Conservation (phyloP, 35 echinoderm and acorn worm genomes). For the Hemicentrotus pulcherrimus region DNA sequence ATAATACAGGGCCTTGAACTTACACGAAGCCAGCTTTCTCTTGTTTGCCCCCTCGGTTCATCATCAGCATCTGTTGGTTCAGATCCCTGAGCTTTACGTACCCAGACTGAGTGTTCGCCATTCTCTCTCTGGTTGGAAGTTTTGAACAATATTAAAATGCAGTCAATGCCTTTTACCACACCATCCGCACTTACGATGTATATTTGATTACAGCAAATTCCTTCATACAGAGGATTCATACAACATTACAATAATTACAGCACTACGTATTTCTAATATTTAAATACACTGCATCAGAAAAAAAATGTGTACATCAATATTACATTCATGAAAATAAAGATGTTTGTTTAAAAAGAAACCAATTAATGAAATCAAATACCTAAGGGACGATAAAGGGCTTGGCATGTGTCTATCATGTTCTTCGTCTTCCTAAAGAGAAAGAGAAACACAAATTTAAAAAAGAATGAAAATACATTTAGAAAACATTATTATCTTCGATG, state of each 20-base stretch:
- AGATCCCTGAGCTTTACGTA: background rate
- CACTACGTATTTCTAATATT: background rate
- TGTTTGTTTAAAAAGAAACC: no score
- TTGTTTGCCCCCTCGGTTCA: background rate
- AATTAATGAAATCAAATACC: background rate
- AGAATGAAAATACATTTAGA: no score
- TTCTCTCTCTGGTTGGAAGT: background rate
- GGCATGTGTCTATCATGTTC: background rate
- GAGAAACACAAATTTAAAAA: background rate
- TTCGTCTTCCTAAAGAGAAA: background rate
- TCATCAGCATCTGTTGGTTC: constrained; percentile 1
- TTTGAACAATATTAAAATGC: background rate
- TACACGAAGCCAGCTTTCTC: background rate
- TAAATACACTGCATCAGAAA: background rate
- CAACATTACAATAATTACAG: background rate
- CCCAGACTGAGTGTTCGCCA: background rate
- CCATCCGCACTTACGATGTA: background rate
- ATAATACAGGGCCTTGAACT: background rate
- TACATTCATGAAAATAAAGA: no score
- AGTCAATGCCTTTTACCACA: background rate
- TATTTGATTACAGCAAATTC: background rate
- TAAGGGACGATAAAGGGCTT: background rate
- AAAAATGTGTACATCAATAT: background rate
- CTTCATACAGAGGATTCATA: background rate
- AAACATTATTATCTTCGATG: no score